phyloP scores from a whole-genome alignment of 2,797 vertebrate genomes.

The Microctenopoma lineatum region DNA sequence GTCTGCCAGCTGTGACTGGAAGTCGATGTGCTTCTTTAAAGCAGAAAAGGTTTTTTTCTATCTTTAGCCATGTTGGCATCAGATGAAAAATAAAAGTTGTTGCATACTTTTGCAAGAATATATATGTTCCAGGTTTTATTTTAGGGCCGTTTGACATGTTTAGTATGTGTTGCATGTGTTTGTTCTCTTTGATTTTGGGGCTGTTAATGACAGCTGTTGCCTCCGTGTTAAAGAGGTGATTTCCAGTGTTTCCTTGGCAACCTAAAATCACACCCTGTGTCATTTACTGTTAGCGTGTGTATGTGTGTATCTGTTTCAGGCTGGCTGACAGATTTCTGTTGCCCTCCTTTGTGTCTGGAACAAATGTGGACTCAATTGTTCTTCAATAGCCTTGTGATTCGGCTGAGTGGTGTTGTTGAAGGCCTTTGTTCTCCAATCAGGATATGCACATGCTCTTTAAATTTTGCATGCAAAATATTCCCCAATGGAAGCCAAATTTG shows the following conservation, averaged over 20 bases:
- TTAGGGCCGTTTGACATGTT: not conserved
- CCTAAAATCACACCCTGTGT: constrained; percentile 63
- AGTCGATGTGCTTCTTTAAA: constrained; percentile 40
- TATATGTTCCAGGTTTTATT: constrained; percentile 43
- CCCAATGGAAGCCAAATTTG: not conserved
- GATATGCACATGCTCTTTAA: constrained; percentile 27
- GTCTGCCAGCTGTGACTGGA: constrained; percentile 47
- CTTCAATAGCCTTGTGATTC: constrained; percentile 25
- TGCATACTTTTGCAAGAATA: constrained; percentile 22
- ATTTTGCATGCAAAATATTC: constrained; percentile 18
- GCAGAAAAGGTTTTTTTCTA: constrained; percentile 34
- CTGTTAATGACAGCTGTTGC: constrained; percentile 62
- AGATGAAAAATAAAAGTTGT: constrained; percentile 44
- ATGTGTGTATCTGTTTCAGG: constrained; percentile 23
- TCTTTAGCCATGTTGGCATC: constrained; percentile 50
- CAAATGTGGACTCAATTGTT: constrained; percentile 41
- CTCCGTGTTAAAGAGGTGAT: constrained; percentile 68
- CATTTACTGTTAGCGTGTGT: constrained; percentile 14
- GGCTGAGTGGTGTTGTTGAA: constrained; percentile 23
- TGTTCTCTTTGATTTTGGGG: constrained; percentile 45
- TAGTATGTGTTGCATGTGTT: constrained; percentile 10
- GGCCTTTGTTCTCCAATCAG: constrained; percentile 50
- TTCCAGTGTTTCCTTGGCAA: constrained; percentile 71
- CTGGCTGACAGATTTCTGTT: constrained; percentile 29
- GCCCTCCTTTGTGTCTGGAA: constrained; percentile 46